These are phyloP conservation scores for Margarornis squamiger DNA, from an alignment of 2,797 vertebrate genomes.

Conservation along the genomic window DNA sequence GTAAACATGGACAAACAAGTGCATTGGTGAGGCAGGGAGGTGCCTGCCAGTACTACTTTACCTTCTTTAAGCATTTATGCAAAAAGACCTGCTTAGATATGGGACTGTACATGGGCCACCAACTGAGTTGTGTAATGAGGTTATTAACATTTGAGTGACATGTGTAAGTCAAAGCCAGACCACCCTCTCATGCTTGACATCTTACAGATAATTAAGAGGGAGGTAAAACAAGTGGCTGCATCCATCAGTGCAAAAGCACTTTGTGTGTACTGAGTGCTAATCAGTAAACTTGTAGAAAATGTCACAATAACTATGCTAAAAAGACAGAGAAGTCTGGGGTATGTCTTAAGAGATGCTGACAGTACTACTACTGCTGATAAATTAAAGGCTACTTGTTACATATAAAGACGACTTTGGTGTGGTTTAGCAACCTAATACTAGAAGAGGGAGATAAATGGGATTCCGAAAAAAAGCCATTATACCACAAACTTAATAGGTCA, in stretches of 20 bases:
- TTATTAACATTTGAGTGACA: neutral
- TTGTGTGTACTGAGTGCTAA: neutral
- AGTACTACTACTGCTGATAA: neutral
- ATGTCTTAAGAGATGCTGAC: neutral
- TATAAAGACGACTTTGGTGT: neutral
- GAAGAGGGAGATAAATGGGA: neutral
- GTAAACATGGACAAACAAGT: neutral
- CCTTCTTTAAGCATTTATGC: neutral
- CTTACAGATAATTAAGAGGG: neutral
- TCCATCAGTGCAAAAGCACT: neutral
- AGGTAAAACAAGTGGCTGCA: neutral
- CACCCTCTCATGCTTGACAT: neutral
- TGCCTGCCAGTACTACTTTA: neutral
- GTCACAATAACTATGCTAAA: neutral
- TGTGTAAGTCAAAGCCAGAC: neutral
- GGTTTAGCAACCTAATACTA: neutral
- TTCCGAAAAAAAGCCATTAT: neutral
- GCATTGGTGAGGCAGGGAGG: neutral
- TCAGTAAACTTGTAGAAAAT: neutral
- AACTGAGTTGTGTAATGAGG: neutral
- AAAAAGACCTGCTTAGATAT: neutral
- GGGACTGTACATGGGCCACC: neutral
- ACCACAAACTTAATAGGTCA: neutral
- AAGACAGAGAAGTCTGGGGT: neutral
- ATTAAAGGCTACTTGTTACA: neutral